phyloP scores from a whole-genome alignment of 1,140 invertebrate genomes.

The Drosophila sturtevanti region DNA sequence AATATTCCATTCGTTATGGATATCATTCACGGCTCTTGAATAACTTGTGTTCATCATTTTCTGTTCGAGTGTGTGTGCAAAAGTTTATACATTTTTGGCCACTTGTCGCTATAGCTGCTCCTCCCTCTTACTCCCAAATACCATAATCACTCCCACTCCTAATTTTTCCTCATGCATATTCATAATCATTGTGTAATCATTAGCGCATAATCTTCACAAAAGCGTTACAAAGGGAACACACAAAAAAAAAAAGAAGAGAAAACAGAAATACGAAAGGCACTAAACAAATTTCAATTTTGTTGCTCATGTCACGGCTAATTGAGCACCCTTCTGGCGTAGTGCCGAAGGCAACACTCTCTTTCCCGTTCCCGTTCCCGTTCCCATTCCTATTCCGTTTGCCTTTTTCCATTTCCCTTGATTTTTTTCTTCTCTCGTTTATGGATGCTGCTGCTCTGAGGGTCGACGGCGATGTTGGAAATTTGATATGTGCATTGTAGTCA shows the following conservation, averaged over 20 bases:
- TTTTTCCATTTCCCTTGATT: slow-evolving; percentile 11
- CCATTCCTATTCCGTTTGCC: slow-evolving; percentile 27
- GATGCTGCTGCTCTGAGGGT: slow-evolving; percentile 37
- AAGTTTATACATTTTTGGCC: slow-evolving; percentile 49
- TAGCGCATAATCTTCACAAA: slow-evolving; percentile 76
- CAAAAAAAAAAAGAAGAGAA: slow-evolving; percentile 37
- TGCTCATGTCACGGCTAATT: slow-evolving; percentile 82
- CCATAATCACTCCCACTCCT: not conserved
- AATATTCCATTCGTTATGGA: slow-evolving; percentile 73
- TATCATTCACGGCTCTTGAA: slow-evolving; percentile 69
- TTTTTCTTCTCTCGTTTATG: slow-evolving; percentile 11
- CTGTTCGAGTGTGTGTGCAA: slow-evolving; percentile 50
- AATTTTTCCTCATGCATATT: slow-evolving; percentile 69
- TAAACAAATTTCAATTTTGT: slow-evolving; percentile 77
- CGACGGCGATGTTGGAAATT: slow-evolving; percentile 48
- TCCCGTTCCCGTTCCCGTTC: slow-evolving; percentile 10
- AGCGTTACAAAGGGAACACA: slow-evolving; percentile 65
- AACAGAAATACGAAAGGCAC: slow-evolving; percentile 35
- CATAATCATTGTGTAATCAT: slow-evolving; percentile 83
- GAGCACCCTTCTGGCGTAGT: slow-evolving; percentile 81
- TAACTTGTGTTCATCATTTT: slow-evolving; percentile 51
- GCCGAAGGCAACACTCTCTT: slow-evolving; percentile 59
- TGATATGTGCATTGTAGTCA: slow-evolving; percentile 74
- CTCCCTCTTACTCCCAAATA: too few species aligned
- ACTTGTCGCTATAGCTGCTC: slow-evolving; percentile 50